Percentiles rank a stretch among this genome's conserved stretches.
These are phyloP conservation scores for Lemur catta DNA, from an alignment of 2,797 vertebrate species.

Conservation along the genomic window DNA sequence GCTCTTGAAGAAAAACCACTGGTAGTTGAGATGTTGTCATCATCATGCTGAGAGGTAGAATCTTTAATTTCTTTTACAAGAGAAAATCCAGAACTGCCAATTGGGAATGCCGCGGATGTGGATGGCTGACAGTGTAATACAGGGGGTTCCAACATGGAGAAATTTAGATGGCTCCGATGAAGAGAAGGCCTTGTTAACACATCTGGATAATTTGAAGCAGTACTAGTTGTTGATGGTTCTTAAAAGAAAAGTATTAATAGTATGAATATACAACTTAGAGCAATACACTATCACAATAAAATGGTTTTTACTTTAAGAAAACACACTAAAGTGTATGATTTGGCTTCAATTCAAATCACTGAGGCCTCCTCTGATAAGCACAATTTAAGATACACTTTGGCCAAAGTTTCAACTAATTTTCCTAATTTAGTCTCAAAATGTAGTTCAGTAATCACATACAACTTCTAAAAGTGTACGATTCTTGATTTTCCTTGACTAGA, in stretches of 20 bases:
- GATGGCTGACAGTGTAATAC: conserved; percentile 92
- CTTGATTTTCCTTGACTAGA: not conserved
- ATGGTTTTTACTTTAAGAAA: conserved; percentile 50
- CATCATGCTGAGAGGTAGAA: conserved; percentile 97
- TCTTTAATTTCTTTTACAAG: conserved; percentile 99
- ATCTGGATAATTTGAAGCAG: conserved; percentile 93
- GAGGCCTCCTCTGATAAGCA: conserved; percentile 49
- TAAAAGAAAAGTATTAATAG: conserved; percentile 56
- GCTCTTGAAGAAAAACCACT: conserved; percentile 99
- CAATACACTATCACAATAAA: conserved; percentile 35
- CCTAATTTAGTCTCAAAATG: not conserved
- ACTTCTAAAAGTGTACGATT: not conserved
- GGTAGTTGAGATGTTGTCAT: conserved; percentile 99
- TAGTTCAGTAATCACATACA: not conserved
- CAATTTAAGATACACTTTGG: conserved; percentile 75
- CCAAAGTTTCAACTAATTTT: conserved; percentile 58
- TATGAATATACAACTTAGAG: conserved; percentile 55
- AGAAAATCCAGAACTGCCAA: conserved; percentile 90
- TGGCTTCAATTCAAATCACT: conserved; percentile 52
- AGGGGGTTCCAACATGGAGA: conserved; percentile 89
- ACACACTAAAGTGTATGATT: conserved; percentile 49
- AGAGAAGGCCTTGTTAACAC: conserved; percentile 94
- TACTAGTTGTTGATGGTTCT: conserved; percentile 94
- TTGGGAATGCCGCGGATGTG: conserved; percentile 90
- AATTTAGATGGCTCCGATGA: conserved; percentile 93